Percentiles rank a stretch among this genome's conserved stretches.
These are phyloP conservation scores for Drosophila conformis DNA, from an alignment of 2,888 invertebrate species.

Conservation along the genomic window DNA sequence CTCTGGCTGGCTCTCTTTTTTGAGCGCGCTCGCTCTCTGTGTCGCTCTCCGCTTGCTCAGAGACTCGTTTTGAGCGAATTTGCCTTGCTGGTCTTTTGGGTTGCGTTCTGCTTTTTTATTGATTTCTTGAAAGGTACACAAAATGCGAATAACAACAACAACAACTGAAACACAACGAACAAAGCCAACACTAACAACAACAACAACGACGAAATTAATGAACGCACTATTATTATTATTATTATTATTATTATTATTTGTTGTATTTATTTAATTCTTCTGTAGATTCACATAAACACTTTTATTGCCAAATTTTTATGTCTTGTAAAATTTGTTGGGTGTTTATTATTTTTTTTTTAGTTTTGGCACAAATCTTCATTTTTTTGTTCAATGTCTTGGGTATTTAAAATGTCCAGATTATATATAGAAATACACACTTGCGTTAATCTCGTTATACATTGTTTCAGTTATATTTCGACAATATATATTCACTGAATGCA, in stretches of 20 bases:
- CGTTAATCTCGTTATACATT: neutral
- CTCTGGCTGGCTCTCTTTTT: neutral
- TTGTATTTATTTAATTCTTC: neutral
- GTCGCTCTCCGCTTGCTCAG: slow-evolving; percentile 17
- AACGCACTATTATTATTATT: slow-evolving; percentile 25
- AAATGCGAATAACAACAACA: slow-evolving; percentile 79
- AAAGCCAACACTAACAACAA: slow-evolving; percentile 55
- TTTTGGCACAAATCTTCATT: slow-evolving; percentile 26
- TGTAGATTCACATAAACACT: slow-evolving; percentile 20
- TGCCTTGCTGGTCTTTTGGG: slow-evolving; percentile 65
- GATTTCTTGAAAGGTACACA: slow-evolving; percentile 83
- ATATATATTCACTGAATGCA: neutral
- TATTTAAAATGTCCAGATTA: neutral
- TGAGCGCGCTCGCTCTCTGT: slow-evolving; percentile 18
- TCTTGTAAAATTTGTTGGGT: slow-evolving; percentile 3
- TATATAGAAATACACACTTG: slow-evolving; percentile 1
- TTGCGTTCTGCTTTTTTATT: slow-evolving; percentile 79
- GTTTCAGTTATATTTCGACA: slow-evolving; percentile 11
- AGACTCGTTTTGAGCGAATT: slow-evolving; percentile 76
- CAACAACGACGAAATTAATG: slow-evolving; percentile 18
- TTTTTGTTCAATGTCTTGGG: slow-evolving; percentile 14
- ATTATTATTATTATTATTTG: neutral
- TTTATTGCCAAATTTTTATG: slow-evolving; percentile 20
- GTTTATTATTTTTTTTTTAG: slow-evolving; percentile 6
- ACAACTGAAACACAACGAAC: slow-evolving; percentile 52